Evolutionary conservation across 92 coral and sea anemone species (phyloP), one percentile per base, ranked within the genome.

Genomic region (Zoanthus gigantus): DNA sequence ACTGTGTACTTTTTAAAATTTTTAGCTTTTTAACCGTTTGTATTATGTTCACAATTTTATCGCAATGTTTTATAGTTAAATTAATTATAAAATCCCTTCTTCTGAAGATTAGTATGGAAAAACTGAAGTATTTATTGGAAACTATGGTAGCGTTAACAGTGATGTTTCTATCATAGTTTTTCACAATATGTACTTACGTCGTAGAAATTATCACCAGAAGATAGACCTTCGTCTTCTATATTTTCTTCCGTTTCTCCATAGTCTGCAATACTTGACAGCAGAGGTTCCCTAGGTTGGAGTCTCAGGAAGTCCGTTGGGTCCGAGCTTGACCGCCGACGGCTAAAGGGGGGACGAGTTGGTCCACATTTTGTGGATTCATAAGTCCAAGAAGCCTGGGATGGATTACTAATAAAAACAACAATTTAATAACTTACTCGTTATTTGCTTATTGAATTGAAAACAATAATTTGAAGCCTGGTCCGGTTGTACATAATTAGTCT

Each of bases 291-390:
- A 29, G 74, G 61, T n/a, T 81, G 45, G 75, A 81, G 74, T 53
- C 61, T 29, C 10, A 81, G 29, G 15, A 81, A 28, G 23, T 81
- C 85, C 0, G 85, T 81, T 23, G 85, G 85, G 46, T 81, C 85
- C 2, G 85, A 81, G 75, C 18, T 66, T 7, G 85, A 67, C 74
- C 85, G 85, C 29, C 85, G 48, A 45, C 75, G 73, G 7, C 4
- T 32, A 48, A 65, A 7, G 5, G 42, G 28, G 7, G 74, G 54
- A 18, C 47, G 81, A 28, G 47, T 3, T 16, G 13, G 65, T 9
- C 3, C 16, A 53, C 18, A 30, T 17, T 53, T 57, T 4, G 66
- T 47, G n/a, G 2, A 12, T 13, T 69, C 74, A 69, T 0, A 69
- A 30, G 74, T 34, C 47, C 30, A 69, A 9, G 42, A 11, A 69